Evolutionary conservation across 2,888 invertebrate genomes (phyloP).

Genomic region (Cantharis rufa): DNA sequence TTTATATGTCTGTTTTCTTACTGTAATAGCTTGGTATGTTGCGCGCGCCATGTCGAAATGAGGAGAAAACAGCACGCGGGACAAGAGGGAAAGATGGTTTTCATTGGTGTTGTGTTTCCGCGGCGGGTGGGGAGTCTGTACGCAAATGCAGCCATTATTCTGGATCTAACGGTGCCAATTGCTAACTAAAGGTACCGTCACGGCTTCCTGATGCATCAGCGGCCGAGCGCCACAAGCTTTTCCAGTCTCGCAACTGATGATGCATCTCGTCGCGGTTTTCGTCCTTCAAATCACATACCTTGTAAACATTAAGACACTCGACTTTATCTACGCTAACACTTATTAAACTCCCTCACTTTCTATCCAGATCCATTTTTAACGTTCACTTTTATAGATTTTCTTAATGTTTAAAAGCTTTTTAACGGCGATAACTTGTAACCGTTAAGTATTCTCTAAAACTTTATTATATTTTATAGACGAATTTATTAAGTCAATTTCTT

Average conservation of each 20-base stretch:
- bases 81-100: slow-evolving; percentile 52
- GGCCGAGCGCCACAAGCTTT: slow-evolving; percentile 8
- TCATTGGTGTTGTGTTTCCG: slow-evolving; percentile 56
- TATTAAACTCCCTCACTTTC: slow-evolving; percentile 22
- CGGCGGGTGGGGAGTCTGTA: slow-evolving; percentile 46
- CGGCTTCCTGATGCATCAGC: slow-evolving; percentile 29
- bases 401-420: slow-evolving; percentile 7
- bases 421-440: slow-evolving; percentile 8
- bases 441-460: slow-evolving; percentile 13
- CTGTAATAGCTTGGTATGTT: slow-evolving; percentile 60
- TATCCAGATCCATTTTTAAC: slow-evolving; percentile 25
- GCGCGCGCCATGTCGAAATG: slow-evolving; percentile 56
- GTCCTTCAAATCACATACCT: slow-evolving; percentile 24
- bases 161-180: slow-evolving; percentile 47
- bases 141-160: slow-evolving; percentile 56
- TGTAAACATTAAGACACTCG: slow-evolving; percentile 22
- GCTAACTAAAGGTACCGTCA: slow-evolving; percentile 30
- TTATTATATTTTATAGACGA: slow-evolving; percentile 10
- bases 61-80: slow-evolving; percentile 54
- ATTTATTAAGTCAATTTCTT: slow-evolving; percentile 2
- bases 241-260: slow-evolving; percentile 7
- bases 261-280: slow-evolving; percentile 16
- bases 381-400: slow-evolving; percentile 17
- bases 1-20: slow-evolving; percentile 63
- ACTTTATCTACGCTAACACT: slow-evolving; percentile 15